phyloP scores from a whole-genome alignment of 2,888 invertebrate genomes.

The Eupithecia insigniata region DNA sequence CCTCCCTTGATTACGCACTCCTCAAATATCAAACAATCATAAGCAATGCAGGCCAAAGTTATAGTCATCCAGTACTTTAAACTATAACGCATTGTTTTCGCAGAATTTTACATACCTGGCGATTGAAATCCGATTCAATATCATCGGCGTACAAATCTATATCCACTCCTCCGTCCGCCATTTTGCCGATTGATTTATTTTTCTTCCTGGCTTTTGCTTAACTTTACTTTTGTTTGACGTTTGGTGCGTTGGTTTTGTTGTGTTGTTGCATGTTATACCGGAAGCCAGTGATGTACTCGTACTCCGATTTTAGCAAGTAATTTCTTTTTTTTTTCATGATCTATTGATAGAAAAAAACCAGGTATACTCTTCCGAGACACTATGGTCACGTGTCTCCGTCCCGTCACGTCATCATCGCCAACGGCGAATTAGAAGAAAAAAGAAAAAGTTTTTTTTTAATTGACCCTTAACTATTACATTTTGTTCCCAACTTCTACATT shows the following conservation, averaged over 20 bases:
- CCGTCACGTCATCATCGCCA: too few species aligned
- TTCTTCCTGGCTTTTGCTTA: neutral
- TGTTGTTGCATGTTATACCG: constrained; percentile 17
- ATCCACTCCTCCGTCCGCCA: constrained; percentile 97
- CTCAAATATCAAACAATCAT: neutral
- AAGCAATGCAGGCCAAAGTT: neutral
- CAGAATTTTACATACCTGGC: constrained; percentile 65
- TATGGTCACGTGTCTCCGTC: too few species aligned
- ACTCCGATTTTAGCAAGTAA: neutral
- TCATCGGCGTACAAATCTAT: constrained; percentile 99
- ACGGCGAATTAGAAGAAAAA: too few species aligned
- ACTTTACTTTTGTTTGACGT: neutral
- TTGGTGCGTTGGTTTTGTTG: neutral
- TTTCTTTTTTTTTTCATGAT: too few species aligned
- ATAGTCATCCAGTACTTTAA: neutral
- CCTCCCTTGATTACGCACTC: constrained; percentile 22
- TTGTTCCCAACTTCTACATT: too few species aligned
- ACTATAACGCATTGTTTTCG: neutral
- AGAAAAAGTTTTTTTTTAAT: too few species aligned
- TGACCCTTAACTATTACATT: too few species aligned
- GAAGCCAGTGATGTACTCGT: constrained; percentile 30
- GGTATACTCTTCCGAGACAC: too few species aligned
- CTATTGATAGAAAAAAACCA: too few species aligned
- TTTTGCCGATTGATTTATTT: constrained; percentile 74
- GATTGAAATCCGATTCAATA: constrained; percentile 95